Percentiles rank a stretch among this genome's conserved stretches.
Conservation (phyloP, 2,888 invertebrate genomes). For the Auanema freiburgensis region DNA sequence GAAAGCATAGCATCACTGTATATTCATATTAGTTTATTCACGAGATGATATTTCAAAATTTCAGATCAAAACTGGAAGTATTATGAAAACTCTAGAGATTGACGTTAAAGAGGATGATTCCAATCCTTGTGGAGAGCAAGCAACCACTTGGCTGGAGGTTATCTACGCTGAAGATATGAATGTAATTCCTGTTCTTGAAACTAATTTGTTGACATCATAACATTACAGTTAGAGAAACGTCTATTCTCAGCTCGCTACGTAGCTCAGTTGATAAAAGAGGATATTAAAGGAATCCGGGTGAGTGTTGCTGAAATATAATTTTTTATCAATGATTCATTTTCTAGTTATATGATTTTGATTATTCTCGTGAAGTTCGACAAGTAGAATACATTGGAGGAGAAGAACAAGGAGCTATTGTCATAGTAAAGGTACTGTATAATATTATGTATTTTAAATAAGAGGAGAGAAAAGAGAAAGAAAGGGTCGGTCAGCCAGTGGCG, state of each 20-base stretch:
- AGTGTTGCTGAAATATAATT: background rate
- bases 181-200: background rate
- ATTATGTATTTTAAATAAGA: background rate
- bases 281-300: conserved; percentile 9
- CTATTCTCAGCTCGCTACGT: conserved; percentile 23
- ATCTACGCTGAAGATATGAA: conserved; percentile 23
- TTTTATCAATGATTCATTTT: conserved; percentile 6
- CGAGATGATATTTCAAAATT: background rate
- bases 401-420: conserved; percentile 24
- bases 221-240: conserved; percentile 26
- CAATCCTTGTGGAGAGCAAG: conserved; percentile 32
- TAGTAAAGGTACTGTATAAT: conserved; percentile 24
- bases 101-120: conserved; percentile 35
- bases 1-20: conserved; percentile 71
- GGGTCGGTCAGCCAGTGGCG: background rate
- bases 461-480: background rate
- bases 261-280: conserved; percentile 17
- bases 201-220: too few relatives aligned
- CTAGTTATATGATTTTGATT: conserved; percentile 27
- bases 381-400: conserved; percentile 25
- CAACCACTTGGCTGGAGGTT: conserved; percentile 44
- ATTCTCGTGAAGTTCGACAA: conserved; percentile 24
- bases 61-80: conserved; percentile 3
- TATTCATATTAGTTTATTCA: background rate
- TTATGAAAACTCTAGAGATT: conserved; percentile 14